Evolutionary conservation across 2,113 vertebrate species (phyloP).

Genomic region (Smithornis capensis): DNA sequence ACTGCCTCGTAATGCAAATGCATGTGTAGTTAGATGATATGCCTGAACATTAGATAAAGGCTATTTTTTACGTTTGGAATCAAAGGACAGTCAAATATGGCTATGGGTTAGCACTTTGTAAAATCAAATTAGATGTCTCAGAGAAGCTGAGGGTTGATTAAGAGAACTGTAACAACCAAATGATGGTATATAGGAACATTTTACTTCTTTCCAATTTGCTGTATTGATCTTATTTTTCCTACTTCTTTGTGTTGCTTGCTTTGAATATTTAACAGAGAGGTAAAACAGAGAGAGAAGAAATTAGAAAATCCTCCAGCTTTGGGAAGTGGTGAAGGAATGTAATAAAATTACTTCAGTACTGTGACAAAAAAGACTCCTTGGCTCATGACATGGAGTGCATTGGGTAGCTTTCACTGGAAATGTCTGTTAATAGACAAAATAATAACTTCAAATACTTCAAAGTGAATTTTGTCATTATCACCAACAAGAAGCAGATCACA

Average conservation of each 20-base stretch:
- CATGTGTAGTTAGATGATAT: not conserved
- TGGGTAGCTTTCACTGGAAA: not conserved
- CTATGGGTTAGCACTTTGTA: not conserved
- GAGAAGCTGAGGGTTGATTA: not conserved
- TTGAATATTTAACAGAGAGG: not conserved
- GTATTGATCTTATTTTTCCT: constrained; percentile 22
- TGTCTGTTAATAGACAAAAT: not conserved
- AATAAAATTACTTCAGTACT: not conserved
- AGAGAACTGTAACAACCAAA: constrained; percentile 22
- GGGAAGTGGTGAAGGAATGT: not conserved
- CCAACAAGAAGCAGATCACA: not conserved
- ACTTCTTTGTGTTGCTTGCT: not conserved
- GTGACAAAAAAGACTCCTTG: not conserved
- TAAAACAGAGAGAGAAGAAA: not conserved
- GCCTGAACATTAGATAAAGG: constrained; percentile 37
- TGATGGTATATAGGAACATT: not conserved
- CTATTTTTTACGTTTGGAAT: constrained; percentile 13
- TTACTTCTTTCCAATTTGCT: constrained; percentile 22
- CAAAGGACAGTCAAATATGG: constrained; percentile 30
- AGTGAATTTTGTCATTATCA: not conserved
- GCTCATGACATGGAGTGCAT: not conserved
- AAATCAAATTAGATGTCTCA: constrained; percentile 32
- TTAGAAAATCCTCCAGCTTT: not conserved
- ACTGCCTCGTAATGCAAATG: constrained; percentile 27
- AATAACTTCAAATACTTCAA: not conserved